Conservation (phyloP, 2,797 vertebrate species). For the Hydrolagus colliei region DNA sequence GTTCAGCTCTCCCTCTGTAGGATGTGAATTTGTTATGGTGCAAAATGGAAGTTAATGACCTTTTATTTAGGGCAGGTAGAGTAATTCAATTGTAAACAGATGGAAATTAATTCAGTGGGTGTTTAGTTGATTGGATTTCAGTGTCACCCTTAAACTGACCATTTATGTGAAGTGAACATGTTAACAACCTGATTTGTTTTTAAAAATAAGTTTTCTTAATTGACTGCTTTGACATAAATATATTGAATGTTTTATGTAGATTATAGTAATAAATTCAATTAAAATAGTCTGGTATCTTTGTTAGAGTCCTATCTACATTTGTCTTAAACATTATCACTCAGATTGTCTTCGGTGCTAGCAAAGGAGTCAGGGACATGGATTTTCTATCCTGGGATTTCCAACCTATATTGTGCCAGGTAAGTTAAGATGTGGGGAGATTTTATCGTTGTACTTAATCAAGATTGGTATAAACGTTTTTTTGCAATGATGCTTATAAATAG, state of each 20-base stretch:
- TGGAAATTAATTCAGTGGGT: background rate
- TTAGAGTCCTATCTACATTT: constrained; percentile 57
- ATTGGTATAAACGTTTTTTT: background rate
- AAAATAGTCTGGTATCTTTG: constrained; percentile 46
- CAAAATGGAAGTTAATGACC: no score
- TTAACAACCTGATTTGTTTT: background rate
- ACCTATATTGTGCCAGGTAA: constrained; percentile 88
- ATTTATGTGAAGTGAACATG: background rate
- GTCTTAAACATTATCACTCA: constrained; percentile 89
- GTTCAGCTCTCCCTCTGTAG: background rate
- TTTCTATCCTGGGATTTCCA: constrained; percentile 93
- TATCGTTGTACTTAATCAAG: background rate
- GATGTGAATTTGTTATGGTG: background rate
- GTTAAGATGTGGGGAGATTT: constrained; percentile 64
- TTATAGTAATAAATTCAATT: constrained; percentile 36
- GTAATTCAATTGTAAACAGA: background rate
- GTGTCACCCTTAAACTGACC: background rate
- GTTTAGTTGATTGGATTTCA: background rate
- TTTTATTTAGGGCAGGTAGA: no score
- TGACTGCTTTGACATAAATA: background rate
- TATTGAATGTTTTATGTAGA: background rate
- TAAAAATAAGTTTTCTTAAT: background rate
- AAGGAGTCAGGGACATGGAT: constrained; percentile 93
- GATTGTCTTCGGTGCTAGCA: constrained; percentile 98
- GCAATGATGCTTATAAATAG: background rate